A percentile compares a stretch with the other conserved stretches of the same genome.
phyloP scores from a whole-genome alignment of 64 coral and sea anemone species.

The Montipora sp. region DNA sequence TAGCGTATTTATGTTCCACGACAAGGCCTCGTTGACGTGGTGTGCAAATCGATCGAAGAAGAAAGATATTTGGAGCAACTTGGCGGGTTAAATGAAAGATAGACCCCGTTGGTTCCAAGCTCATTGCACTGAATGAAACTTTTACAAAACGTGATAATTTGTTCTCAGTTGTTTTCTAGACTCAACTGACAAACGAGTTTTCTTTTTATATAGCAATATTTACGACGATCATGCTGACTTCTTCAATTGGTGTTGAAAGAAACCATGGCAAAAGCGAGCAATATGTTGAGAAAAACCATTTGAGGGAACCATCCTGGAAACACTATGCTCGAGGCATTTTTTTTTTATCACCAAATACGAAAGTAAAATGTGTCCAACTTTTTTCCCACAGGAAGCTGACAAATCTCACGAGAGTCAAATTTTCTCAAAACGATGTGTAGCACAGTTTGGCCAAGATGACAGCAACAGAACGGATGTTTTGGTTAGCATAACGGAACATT shows the following conservation, averaged over 20 bases:
- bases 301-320: not conserved
- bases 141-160: not conserved
- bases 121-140: not conserved
- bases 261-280: not conserved
- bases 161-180: not conserved
- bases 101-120: not conserved
- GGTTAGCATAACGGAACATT: not conserved
- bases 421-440: not conserved
- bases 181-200: no score
- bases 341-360: not conserved
- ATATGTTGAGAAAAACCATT: not conserved
- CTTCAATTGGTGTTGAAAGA: not conserved
- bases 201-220: no score
- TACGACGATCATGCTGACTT: no score
- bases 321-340: conserved; percentile 12
- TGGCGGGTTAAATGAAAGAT: not conserved
- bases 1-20: not conserved
- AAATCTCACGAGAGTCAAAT: not conserved
- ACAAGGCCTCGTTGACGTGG: no score
- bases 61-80: no score
- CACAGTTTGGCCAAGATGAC: not conserved
- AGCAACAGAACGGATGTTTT: not conserved
- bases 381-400: no score
- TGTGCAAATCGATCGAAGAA: not conserved
- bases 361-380: not conserved